Percentiles rank a stretch among this genome's conserved stretches.
These are phyloP conservation scores for Shinisaurus crocodilurus DNA, from an alignment of 2,113 vertebrate genomes.

Conservation along the genomic window DNA sequence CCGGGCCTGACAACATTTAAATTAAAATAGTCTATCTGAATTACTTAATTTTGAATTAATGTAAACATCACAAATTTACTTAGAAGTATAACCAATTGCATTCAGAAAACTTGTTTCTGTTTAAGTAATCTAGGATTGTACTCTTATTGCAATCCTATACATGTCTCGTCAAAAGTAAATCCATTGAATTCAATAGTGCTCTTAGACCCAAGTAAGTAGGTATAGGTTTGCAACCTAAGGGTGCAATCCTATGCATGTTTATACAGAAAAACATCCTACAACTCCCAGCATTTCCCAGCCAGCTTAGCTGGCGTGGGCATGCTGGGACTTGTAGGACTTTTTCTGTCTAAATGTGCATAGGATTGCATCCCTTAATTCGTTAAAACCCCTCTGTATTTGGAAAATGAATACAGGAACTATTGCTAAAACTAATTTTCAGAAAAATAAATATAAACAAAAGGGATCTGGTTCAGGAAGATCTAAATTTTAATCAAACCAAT, in stretches of 20 bases:
- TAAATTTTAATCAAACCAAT: neutral
- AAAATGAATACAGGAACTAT: neutral
- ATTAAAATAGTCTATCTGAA: neutral
- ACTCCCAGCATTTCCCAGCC: no score
- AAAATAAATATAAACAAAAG: neutral
- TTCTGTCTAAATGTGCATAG: neutral
- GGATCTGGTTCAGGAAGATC: neutral
- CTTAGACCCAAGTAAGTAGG: no score
- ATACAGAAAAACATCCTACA: no score
- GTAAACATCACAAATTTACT: neutral
- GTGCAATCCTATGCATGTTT: no score
- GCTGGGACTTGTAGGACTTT: no score
- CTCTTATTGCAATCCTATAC: no score
- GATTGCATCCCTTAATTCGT: neutral
- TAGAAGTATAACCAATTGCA: neutral
- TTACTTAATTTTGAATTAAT: neutral
- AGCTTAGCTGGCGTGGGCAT: no score
- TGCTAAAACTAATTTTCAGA: neutral
- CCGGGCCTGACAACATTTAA: neutral
- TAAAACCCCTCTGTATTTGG: neutral
- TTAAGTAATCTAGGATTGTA: neutral
- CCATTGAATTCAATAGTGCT: no score
- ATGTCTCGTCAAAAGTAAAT: no score
- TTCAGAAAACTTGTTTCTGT: neutral
- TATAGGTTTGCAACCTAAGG: no score